phyloP scores from a whole-genome alignment of 1,140 invertebrate genomes.

The Trichomalopsis sarcophagae region DNA sequence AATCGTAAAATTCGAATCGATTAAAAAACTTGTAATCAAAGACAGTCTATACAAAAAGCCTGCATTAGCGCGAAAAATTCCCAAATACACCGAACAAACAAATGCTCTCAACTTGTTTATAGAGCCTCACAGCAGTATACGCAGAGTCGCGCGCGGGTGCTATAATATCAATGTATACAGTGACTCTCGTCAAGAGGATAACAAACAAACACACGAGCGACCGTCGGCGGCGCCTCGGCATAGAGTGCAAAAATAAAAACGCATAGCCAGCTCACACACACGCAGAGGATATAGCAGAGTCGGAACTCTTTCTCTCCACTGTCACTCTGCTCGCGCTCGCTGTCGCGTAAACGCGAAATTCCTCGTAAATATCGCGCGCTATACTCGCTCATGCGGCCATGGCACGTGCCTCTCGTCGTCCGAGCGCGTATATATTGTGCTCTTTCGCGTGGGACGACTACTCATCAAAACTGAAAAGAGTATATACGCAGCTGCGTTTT shows the following conservation, averaged over 20 bases:
- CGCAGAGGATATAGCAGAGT: neutral
- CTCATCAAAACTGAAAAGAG: slow-evolving; percentile 23
- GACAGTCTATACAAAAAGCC: too few relatives aligned
- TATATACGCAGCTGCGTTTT: neutral
- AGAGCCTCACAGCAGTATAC: neutral
- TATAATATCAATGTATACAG: slow-evolving; percentile 21
- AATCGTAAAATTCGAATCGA: too few relatives aligned
- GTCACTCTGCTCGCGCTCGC: neutral
- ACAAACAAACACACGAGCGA: slow-evolving; percentile 4
- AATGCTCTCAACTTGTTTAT: neutral
- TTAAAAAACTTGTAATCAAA: too few relatives aligned
- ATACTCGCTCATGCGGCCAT: too few relatives aligned
- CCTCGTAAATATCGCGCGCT: slow-evolving; percentile 17
- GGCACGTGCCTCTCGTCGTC: too few relatives aligned
- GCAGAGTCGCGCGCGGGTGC: neutral
- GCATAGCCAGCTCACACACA: neutral
- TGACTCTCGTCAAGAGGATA: slow-evolving; percentile 8
- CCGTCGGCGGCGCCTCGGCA: neutral
- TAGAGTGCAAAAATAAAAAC: slow-evolving; percentile 10
- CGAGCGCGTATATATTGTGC: neutral
- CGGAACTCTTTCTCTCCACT: neutral
- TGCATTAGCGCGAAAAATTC: too few relatives aligned
- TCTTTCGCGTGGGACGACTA: neutral
- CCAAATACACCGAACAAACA: neutral
- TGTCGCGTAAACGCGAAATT: slow-evolving; percentile 18